Base-by-base conservation (phyloP, 2,113 vertebrate genomes). In the Capricornis sumatraensis region DNA sequence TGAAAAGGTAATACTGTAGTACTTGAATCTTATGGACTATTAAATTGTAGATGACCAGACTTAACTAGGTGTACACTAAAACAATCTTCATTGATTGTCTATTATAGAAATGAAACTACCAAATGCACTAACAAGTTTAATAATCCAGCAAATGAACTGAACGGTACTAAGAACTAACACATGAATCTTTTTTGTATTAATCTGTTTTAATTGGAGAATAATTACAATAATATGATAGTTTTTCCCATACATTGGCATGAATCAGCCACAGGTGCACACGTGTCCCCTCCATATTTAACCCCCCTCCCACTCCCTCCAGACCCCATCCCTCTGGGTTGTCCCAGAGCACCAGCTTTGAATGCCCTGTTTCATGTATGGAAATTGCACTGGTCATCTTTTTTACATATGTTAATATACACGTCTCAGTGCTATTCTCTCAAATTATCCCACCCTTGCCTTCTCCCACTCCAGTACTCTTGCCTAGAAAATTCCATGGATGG, bases 61-160 rank as follows among this genome's bases (percentile, higher is more conserved):
- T 91, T 84, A 91, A 88, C 58, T 62, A 55, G 74, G 36, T 83
- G 3, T 78, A 87, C 71, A 91, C 55, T 78, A 67, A 91, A 88
- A 64, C 30, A 88, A 91, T 58, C 23, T 76, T 93, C 11, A 93
- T 5, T 86, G 57, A 83, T 47, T 64, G 47, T 91, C 71, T 91
- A 74, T 76, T 64, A 94, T 78, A n/a, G 33, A 87, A 95, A 94
- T 71, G 53, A 94, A 57, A 10, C 21, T 94, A 57, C 62, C 28
- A 91, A 91, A 90, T 76, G 91, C 4, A 96, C 17, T 91, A 89
- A 89, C 33, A 93, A 79, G 82, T 64, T 25, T 94, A 94, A 87
- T 83, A 91, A 91, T 50, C 15, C 81, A 87, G 33, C 43, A 90
- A 81, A 89, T 60, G 8, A 93, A 71, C 16, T 1, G 52, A 93